These are phyloP conservation scores for Actinostola sp. DNA, from an alignment of 92 coral and sea anemone species.

Conservation along the genomic window DNA sequence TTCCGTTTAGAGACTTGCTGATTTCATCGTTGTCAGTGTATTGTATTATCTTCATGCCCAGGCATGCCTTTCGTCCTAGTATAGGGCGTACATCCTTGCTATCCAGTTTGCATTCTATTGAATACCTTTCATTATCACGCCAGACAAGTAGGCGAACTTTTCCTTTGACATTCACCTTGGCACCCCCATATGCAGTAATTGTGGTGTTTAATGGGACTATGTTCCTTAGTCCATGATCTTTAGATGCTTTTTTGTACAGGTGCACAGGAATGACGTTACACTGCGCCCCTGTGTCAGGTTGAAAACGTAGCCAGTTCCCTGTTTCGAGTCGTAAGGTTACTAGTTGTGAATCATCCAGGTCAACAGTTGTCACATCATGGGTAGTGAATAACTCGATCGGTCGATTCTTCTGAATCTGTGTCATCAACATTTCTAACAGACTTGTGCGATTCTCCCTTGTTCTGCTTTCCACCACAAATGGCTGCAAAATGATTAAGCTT, in stretches of 20 bases:
- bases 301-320: constrained; percentile 61
- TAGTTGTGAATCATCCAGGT: constrained; percentile 60
- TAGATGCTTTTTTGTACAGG: constrained; percentile 58
- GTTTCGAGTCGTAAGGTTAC: constrained; percentile 55
- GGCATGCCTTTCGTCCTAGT: constrained; percentile 71
- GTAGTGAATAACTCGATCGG: constrained; percentile 28
- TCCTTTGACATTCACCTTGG: constrained; percentile 57
- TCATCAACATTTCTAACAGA: too few relatives aligned
- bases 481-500: constrained; percentile 35
- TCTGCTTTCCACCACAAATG: constrained; percentile 12
- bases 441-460: not conserved
- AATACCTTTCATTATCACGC: constrained; percentile 30
- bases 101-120: too few relatives aligned
- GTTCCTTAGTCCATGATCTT: constrained; percentile 38
- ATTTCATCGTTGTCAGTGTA: constrained; percentile 65
- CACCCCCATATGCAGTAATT: constrained; percentile 61
- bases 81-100: constrained; percentile 65
- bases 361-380: constrained; percentile 44
- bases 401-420: too few relatives aligned
- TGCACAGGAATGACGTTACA: constrained; percentile 63
- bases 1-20: constrained; percentile 36
- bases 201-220: constrained; percentile 50
- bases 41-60: constrained; percentile 67
- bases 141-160: constrained; percentile 35
- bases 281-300: constrained; percentile 75